Base-by-base conservation (phyloP, 2,113 vertebrate genomes). In the Ginglymostoma cirratum region DNA sequence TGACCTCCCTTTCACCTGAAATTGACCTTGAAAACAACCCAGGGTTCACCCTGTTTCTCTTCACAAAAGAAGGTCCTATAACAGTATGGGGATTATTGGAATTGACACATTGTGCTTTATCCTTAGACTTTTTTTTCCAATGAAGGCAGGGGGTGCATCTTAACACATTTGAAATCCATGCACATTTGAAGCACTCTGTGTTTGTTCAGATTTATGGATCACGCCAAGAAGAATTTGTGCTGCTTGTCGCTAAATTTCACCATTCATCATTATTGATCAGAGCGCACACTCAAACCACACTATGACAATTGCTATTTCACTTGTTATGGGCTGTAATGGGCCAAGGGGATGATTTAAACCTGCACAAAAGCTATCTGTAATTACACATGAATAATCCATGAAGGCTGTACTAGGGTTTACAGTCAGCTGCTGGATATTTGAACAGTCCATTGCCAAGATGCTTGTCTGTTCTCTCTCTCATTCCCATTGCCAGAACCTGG, bases 301-400 rank as follows among this genome's bases (percentile, higher is more conserved):
- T 98, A 98, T 98, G 98, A 98, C 98, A 99, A 98, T 98, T 98
- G 98, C 98, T 98, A 97, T 98, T 98, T 98, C 97, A 98, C 98
- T 98, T 98, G 98, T 98, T 98, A 98, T 97, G 97, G 97, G 97
- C 97, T 97, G 97, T 99, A 98, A 98, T 98, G 98, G 97, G 97
- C 97, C 97, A 97, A 97, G 97, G 97, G 97, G 97, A 98, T 98
- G 98, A 98, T 98, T 99, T 99, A 98, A 98, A 98, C 98, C 97
- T 97, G 97, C 98, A 98, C 98, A 98, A 98, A 98, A 98, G 98
- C 98, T 98, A 98, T 98, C 98, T 98, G 98, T 99, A 98, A 98
- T 99, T 99, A 98, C 97, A 98, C 98, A 98, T 98, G 98, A 99
- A 99, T 98, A 98, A 98, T 98, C 98, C 98, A 98, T 99, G 98